Percentiles rank a stretch among this genome's conserved stretches.
phyloP scores from a whole-genome alignment of 2,113 vertebrate genomes.

The Opisthocomus hoazin region DNA sequence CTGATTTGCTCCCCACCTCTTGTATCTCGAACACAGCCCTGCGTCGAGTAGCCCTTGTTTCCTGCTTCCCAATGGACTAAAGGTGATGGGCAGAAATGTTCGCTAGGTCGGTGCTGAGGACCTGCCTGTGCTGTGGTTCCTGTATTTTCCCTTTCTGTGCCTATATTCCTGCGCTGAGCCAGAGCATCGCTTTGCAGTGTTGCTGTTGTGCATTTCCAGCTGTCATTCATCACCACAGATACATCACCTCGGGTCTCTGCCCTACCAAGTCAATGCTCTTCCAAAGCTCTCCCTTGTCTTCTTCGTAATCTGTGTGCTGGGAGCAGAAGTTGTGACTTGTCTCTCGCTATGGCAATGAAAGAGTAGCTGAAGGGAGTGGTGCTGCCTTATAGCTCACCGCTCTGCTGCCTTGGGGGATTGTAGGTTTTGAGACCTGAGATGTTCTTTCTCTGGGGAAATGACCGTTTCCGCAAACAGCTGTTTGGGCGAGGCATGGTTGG shows the following conservation, averaged over 20 bases:
- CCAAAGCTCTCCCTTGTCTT: background rate
- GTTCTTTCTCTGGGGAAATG: background rate
- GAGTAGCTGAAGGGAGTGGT: background rate
- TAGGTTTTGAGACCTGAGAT: background rate
- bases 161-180: background rate
- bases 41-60: fast-evolving
- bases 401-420: background rate
- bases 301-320: background rate
- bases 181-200: background rate
- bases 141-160: background rate
- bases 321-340: background rate
- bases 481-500: background rate
- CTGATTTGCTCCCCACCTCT: background rate
- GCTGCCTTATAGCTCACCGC: background rate
- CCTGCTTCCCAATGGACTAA: background rate
- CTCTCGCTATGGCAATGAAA: background rate
- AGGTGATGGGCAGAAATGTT: background rate
- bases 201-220: background rate
- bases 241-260: background rate
- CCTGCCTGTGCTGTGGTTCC: background rate
- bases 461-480: background rate
- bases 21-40: background rate
- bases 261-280: background rate
- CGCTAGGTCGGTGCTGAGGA: background rate
- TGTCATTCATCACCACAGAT: background rate